These are phyloP conservation scores for Acholoe squamosa DNA, from an alignment of 2,888 invertebrate species.

Conservation along the genomic window DNA sequence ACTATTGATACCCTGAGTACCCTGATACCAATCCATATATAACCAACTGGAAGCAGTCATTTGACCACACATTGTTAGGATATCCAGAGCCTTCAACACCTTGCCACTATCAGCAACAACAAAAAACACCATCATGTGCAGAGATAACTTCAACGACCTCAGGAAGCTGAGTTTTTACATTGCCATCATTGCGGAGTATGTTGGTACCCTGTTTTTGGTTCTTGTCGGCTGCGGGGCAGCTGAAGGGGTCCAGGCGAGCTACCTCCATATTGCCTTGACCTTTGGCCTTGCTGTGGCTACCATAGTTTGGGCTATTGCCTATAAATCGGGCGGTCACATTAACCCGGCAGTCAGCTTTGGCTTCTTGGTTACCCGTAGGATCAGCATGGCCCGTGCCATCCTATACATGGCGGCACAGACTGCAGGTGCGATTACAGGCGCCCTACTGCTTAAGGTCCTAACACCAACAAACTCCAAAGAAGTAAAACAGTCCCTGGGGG, in stretches of 20 bases:
- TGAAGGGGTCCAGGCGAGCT: neutral
- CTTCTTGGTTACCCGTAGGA: conserved; percentile 91
- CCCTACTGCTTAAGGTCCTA: conserved; percentile 71
- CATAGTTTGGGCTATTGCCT: conserved; percentile 91
- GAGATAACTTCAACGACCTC: conserved; percentile 1
- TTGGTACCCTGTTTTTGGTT: conserved; percentile 54
- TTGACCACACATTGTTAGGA: neutral
- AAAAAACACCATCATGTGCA: neutral
- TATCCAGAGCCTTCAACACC: no score
- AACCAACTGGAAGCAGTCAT: neutral
- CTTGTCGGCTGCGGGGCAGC: conserved; percentile 55
- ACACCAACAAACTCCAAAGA: conserved; percentile 26
- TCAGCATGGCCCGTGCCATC: conserved; percentile 89
- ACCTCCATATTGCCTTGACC: conserved; percentile 90
- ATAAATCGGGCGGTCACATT: conserved; percentile 94
- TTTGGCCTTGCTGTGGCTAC: conserved; percentile 94
- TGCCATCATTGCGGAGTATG: conserved; percentile 30
- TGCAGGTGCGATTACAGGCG: conserved; percentile 88
- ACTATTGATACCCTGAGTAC: no score
- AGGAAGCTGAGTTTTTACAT: neutral
- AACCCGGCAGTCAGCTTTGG: conserved; percentile 96
- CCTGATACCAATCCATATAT: neutral
- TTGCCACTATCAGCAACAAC: no score
- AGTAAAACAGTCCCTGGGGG: conserved; percentile 48
- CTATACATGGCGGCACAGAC: conserved; percentile 92